Percentiles rank a stretch among this genome's conserved stretches.
Evolutionary conservation across 2,113 vertebrate species (phyloP).

Genomic region (Indicator maculatus): DNA sequence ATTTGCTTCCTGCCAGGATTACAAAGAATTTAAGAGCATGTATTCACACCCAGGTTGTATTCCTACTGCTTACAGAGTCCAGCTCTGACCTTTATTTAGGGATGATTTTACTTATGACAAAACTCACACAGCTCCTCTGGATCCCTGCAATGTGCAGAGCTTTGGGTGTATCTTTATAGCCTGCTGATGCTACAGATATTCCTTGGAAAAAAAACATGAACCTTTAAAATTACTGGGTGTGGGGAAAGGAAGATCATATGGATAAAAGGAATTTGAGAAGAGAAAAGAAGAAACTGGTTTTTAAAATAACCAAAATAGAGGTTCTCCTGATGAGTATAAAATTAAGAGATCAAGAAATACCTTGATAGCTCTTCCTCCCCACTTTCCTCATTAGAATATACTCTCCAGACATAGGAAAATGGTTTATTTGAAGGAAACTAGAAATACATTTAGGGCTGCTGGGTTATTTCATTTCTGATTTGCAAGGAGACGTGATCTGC

Average conservation of each 20-base stretch:
- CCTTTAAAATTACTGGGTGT: not conserved
- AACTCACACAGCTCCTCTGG: not conserved
- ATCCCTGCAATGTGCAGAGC: not conserved
- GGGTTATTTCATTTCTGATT: slow-evolving; percentile 55
- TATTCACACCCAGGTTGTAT: slow-evolving; percentile 25
- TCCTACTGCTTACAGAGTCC: not conserved
- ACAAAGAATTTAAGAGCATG: not conserved
- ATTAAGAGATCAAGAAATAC: not conserved
- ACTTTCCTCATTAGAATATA: not conserved
- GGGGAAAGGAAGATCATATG: not conserved
- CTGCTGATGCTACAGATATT: not conserved
- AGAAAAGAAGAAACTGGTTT: not conserved
- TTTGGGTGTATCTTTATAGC: not conserved
- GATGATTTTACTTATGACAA: not conserved
- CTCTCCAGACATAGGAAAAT: slow-evolving; percentile 37
- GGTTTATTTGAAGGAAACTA: slow-evolving; percentile 60
- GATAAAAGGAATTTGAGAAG: not conserved
- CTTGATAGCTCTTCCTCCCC: not conserved
- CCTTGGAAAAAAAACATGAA: not conserved
- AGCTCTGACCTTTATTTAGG: not conserved
- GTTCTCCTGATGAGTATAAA: not conserved
- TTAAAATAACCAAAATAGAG: not conserved
- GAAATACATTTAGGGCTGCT: slow-evolving; percentile 50
- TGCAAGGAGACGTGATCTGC: not conserved
- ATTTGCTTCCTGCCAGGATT: slow-evolving; percentile 51